Conservation (phyloP, 2,113 vertebrate species). For the Passer montanus region DNA sequence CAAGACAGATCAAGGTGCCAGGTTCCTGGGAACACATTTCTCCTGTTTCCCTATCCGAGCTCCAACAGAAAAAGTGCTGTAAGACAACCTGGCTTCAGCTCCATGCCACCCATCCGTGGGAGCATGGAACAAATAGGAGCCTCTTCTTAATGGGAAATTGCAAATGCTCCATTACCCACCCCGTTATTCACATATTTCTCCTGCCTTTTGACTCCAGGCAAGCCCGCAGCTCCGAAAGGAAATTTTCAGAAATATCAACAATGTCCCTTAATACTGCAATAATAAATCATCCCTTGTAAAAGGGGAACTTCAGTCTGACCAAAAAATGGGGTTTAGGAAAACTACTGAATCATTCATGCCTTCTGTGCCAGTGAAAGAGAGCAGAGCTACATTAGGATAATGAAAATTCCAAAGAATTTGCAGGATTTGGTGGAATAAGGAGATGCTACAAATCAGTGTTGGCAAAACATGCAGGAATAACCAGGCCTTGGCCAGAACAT, state of each 20-base stretch:
- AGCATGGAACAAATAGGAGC: neutral
- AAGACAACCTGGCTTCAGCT: neutral
- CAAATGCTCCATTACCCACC: conserved; percentile 18
- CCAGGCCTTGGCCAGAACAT: neutral
- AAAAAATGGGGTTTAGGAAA: neutral
- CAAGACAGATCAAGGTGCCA: neutral
- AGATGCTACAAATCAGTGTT: neutral
- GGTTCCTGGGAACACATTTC: neutral
- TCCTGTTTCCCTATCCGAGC: accelerated
- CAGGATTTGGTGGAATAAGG: neutral
- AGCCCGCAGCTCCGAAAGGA: neutral
- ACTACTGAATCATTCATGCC: neutral
- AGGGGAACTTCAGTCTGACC: neutral
- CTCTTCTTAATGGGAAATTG: neutral
- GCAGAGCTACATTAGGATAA: neutral
- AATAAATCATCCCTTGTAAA: neutral
- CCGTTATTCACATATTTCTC: neutral
- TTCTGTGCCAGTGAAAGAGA: neutral
- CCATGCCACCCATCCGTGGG: neutral
- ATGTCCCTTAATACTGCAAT: neutral
- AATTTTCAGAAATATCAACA: conserved; percentile 7
- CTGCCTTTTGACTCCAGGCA: neutral
- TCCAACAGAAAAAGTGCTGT: neutral
- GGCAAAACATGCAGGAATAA: neutral
- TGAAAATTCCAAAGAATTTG: neutral